A percentile compares a stretch with the other conserved stretches of the same genome.
Conservation (phyloP, 1,140 invertebrate genomes). For the Onthophagus taurus region DNA sequence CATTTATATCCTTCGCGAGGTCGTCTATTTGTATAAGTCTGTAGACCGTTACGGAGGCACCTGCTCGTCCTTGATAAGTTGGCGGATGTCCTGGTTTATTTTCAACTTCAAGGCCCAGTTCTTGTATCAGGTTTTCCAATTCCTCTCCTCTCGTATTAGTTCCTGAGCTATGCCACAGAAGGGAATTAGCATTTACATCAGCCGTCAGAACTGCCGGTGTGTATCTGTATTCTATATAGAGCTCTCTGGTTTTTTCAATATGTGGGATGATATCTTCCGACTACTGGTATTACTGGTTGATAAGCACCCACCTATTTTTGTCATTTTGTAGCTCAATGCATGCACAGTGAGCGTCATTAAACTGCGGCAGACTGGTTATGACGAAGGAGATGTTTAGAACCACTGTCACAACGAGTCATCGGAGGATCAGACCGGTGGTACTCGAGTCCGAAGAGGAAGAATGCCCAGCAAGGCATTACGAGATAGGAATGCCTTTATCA, state of each 20-base stretch:
- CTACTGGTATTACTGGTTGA: conserved; percentile 11
- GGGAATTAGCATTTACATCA: conserved; percentile 1
- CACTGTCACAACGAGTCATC: not conserved
- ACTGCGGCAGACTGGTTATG: not conserved
- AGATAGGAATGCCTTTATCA: too few relatives aligned
- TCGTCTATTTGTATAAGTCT: too few relatives aligned
- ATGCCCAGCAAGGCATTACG: too few relatives aligned
- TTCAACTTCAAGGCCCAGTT: not conserved
- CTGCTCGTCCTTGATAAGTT: not conserved
- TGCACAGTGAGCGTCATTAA: not conserved
- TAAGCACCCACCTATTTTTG: not conserved
- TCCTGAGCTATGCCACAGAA: not conserved
- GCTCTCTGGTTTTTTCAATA: conserved; percentile 3
- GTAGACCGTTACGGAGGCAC: not conserved
- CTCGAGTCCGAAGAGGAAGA: too few relatives aligned
- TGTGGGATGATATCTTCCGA: not conserved
- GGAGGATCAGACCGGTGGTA: too few relatives aligned
- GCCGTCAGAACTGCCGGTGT: not conserved
- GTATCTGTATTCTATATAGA: not conserved
- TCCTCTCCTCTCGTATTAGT: not conserved
- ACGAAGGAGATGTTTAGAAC: not conserved
- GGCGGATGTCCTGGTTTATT: not conserved
- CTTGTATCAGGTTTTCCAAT: not conserved
- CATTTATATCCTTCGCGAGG: too few relatives aligned
- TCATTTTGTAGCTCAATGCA: not conserved